Evolutionary conservation across 2,797 vertebrate genomes (phyloP), one percentile per base, ranked within the genome.

Genomic region (Botia almorhae): DNA sequence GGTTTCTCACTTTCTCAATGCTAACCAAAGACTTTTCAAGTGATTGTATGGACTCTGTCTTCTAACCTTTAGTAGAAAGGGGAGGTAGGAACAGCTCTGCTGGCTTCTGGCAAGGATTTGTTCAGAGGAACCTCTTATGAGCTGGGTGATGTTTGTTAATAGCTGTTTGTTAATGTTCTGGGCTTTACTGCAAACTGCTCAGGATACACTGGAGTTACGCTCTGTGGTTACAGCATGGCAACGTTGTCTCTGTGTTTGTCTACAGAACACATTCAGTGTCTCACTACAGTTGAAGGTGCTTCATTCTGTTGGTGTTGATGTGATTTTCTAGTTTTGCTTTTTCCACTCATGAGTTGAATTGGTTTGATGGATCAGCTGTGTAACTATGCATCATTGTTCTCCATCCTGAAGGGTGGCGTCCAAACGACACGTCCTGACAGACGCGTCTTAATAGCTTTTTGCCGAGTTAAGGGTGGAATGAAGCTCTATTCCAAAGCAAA

Each of bases 401-500:
- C 95, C 93, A 93, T 94, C 94, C 94, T 92, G 93, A 92, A 93
- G 95, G 94, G 94, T 92, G 93, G 94, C 89, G 90, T 91, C 90
- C 4, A 5, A 76, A 81, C 67, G 89, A 89, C 89, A 86, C 84
- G 82, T 78, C 85, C 88, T 89, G 87, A 90, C 87, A 82, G 81
- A 79, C 89, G 89, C 88, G 88, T 91, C 95, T 88, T 94, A 86
- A 95, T 87, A 70, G 91, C 96, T 98, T 97, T 96, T 96, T 95
- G 94, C 93, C 81, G 83, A 83, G 90, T 90, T 91, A 89, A 90
- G 91, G 94, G 93, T 95, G 93, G 92, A 94, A 93, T 94, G 96
- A 95, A 98, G 97, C 96, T 96, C 96, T 96, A 99, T 98, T 95
- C 97, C 97, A 99, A 99, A 99, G 98, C 96, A 98, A 93, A 97